Evolutionary conservation across 2,888 invertebrate species (phyloP).

Genomic region (Meteorus colon): DNA sequence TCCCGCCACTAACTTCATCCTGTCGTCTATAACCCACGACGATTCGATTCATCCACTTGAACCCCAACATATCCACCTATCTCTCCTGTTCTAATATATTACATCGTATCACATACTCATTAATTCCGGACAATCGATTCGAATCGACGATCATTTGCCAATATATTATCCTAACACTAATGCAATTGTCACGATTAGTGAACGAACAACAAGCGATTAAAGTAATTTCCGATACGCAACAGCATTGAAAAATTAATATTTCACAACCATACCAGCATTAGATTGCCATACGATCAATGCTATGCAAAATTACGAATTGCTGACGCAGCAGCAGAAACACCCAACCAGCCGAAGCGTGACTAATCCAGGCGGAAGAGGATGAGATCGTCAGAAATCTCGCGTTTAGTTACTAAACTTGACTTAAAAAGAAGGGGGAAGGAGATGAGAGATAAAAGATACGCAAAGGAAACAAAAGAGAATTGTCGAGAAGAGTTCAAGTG

Average conservation of each 20-base stretch:
- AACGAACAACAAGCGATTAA: not conserved
- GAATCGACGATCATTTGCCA: not conserved
- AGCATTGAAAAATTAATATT: not conserved
- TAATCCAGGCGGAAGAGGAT: conserved; percentile 24
- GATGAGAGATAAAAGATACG: not conserved
- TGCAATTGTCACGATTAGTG: not conserved
- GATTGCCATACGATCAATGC: conserved; percentile 1
- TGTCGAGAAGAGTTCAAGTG: not conserved
- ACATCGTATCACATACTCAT: conserved; percentile 6
- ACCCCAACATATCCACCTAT: conserved; percentile 50
- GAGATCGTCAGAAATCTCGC: conserved; percentile 10
- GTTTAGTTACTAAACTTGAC: not conserved
- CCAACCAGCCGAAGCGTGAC: conserved; percentile 22
- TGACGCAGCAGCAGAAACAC: conserved; percentile 17
- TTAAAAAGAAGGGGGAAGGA: not conserved
- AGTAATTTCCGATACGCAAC: not conserved
- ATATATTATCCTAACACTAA: not conserved
- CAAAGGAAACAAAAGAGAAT: not conserved
- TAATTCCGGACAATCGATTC: not conserved
- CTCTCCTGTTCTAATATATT: conserved; percentile 55
- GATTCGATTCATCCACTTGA: conserved; percentile 51
- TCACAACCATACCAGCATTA: not conserved
- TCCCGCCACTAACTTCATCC: conserved; percentile 70
- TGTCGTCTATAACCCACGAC: conserved; percentile 54
- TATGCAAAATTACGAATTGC: not conserved